Evolutionary conservation across 2,797 vertebrate genomes (phyloP), one percentile per base, ranked within the genome.

Genomic region (Austrolebias charrua): DNA sequence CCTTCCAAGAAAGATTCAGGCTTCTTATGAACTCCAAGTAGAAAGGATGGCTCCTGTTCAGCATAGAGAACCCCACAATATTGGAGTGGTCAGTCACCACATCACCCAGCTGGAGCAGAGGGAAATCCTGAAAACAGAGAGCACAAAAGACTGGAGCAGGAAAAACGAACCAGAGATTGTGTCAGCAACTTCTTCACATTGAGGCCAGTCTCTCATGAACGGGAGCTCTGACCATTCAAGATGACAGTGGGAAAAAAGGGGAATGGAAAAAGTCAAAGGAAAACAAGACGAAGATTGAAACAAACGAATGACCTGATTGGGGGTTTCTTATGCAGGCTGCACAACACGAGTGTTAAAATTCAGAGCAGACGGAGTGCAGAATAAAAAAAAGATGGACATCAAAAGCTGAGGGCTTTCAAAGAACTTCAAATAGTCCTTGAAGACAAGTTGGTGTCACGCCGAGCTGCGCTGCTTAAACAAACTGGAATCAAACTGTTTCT

Each of bases 41-140:
- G 87, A 95, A 95, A 8, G 93, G 88, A 14, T 95, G 94, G 9
- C 82, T 93, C 31, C 76, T 88, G 89, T 95, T 94, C 52, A 95
- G 92, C 94, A 96, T 94, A 69, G 95, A 96, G 89, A 96, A 96
- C 16, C 95, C 95, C 67, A 97, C 72, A 0, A 96, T 93, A 55
- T 94, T 95, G 70, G 94, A 93, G 51, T 95, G 91, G 3, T 94
- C 92, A 6, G 89, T 92, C 52, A 95, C 92, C 6, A 96, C 90
- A 0, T 93, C 85, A 0, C 94, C 94, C 80, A 96, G 76, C 19
- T 90, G 91, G 15, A 96, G 87, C 70, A 95, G 91, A 0, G 95
- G 94, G 73, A 96, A 96, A 75, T 96, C 95, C 95, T 96, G 72
- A 86, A 43, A 6, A 12, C n/a, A 48, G 11, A 33, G 9, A 24